A percentile compares a stretch with the other conserved stretches of the same genome.
phyloP scores from a whole-genome alignment of 2,113 vertebrate species.

The Phaethon lepturus region DNA sequence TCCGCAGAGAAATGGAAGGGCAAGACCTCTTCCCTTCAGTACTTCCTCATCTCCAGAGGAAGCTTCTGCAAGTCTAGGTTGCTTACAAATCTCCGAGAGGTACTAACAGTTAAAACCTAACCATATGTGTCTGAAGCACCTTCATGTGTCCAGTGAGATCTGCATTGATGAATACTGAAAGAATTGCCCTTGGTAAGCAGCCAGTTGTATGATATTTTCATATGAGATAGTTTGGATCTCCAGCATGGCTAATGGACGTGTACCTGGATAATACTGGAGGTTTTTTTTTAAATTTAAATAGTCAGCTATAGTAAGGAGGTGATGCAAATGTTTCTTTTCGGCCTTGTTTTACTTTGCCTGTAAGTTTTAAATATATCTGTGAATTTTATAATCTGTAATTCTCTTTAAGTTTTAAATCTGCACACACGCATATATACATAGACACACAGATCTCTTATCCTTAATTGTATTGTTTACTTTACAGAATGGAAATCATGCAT shows the following conservation, averaged over 20 bases:
- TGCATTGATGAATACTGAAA: neutral
- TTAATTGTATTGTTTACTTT: neutral
- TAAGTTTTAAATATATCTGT: neutral
- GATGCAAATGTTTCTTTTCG: neutral
- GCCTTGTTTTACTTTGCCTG: neutral
- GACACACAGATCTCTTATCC: neutral
- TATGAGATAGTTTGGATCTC: neutral
- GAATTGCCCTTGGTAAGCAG: neutral
- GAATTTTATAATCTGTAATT: neutral
- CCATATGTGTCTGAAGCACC: fast-evolving
- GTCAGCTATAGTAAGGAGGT: neutral
- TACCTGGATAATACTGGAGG: neutral
- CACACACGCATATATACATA: fast-evolving
- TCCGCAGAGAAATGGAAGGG: neutral
- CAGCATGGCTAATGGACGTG: neutral
- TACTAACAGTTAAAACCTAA: neutral
- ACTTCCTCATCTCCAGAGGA: neutral
- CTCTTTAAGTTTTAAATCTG: neutral
- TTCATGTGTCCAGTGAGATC: neutral
- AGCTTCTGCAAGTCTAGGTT: neutral
- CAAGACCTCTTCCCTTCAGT: neutral
- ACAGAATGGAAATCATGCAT: neutral
- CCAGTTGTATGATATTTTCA: neutral
- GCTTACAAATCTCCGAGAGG: neutral
- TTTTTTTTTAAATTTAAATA: neutral